Evolutionary conservation across 1,140 invertebrate genomes (phyloP), one percentile per base, ranked within the genome.

Genomic region (Drosophila pachea): DNA sequence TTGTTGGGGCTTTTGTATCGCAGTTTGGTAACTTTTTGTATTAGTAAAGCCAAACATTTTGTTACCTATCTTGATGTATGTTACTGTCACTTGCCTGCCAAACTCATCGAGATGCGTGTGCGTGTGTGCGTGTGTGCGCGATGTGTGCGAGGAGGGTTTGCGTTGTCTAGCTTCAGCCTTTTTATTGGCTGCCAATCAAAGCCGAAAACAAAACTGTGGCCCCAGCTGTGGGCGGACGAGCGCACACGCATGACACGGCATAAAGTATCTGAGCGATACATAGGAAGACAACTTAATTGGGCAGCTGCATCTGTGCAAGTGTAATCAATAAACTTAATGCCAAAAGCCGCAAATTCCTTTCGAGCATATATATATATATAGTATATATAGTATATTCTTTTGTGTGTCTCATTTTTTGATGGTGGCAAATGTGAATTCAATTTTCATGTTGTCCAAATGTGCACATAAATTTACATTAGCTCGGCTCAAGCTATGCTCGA

Each of bases 181-280:
- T 74, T 68, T 74, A 74, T 72, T 74, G 56, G 65, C 78, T 83
- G 78, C 78, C 78, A 83, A 83, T 83, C 78, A 82, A 42, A 42
- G 63, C 65, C 42, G 59, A 52, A 48, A 73, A 58, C 63, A 60
- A 72, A 72, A 78, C 68, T 29, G 64, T 71, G 55, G 58, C 31
- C 38, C 7, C 42, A 75, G 66, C 71, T 82, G 74, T 45, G 71
- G 48, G 74, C 56, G 36, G 22, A 22, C 22, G 22, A 22, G 32
- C 38, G 22, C 5, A 32, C 31, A 12, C 47, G 14, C 72, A 83
- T 84, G 79, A 84, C 79, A 47, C 14, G 47, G 65, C 79, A 62
- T 59, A 83, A 66, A 60, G 35, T 70, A 73, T 75, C 64, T 83
- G 54, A 43, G 45, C 48, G 63, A 74, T 62, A 64, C 64, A 31